Evolutionary conservation across 2,797 vertebrate species (phyloP).

Genomic region (Perdix hodgsoniae): DNA sequence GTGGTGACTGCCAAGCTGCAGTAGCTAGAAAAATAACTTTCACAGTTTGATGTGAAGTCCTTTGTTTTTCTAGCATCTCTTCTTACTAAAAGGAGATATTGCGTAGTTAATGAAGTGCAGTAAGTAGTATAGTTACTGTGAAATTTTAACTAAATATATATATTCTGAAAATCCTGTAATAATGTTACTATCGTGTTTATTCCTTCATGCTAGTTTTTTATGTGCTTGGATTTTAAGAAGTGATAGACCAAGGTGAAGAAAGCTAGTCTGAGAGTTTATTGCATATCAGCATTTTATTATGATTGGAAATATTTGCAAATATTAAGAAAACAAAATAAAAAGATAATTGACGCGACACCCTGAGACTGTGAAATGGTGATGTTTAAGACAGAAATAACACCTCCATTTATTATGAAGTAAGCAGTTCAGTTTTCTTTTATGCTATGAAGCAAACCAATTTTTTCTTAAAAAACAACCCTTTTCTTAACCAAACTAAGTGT

Average conservation of each 20-base stretch:
- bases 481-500: neutral
- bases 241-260: neutral
- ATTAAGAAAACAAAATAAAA: neutral
- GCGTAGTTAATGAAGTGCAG: neutral
- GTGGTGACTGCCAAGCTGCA: slow-evolving; percentile 52
- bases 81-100: neutral
- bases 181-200: neutral
- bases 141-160: neutral
- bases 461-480: neutral
- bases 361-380: neutral
- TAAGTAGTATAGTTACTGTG: neutral
- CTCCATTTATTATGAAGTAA: neutral
- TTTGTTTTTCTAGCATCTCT: neutral
- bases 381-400: neutral
- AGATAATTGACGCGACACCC: neutral
- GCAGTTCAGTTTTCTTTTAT: neutral
- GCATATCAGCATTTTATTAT: neutral
- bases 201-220: neutral
- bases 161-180: neutral
- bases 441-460: neutral
- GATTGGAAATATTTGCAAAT: neutral
- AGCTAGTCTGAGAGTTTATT: neutral
- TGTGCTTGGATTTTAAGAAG: neutral
- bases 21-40: slow-evolving; percentile 19
- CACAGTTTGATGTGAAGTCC: slow-evolving; percentile 34